phyloP scores from a whole-genome alignment of 2,113 vertebrate species.

The Nesogale talazaci region DNA sequence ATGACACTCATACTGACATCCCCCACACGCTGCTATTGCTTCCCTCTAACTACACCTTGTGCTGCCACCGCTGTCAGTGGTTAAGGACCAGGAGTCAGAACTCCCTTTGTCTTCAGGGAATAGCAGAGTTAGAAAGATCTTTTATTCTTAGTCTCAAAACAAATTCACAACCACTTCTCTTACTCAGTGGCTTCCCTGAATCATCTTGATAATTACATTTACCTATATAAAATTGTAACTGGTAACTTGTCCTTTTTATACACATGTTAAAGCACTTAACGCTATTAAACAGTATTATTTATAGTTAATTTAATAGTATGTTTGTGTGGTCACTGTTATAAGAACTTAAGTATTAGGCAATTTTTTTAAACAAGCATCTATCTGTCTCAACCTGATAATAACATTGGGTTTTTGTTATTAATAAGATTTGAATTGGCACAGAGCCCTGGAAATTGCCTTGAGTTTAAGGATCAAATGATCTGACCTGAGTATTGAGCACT shows the following conservation, averaged over 20 bases:
- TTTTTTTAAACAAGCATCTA: background rate
- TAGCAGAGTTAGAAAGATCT: background rate
- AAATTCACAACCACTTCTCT: conserved; percentile 34
- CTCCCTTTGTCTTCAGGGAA: background rate
- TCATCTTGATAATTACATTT: conserved; percentile 23
- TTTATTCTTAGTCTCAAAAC: background rate
- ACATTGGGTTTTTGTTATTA: conserved; percentile 5
- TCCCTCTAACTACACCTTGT: background rate
- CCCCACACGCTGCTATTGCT: background rate
- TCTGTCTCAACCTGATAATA: background rate
- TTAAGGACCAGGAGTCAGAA: background rate
- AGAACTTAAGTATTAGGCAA: background rate
- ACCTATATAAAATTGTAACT: conserved; percentile 16
- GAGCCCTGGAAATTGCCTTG: background rate
- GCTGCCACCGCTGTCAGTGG: background rate
- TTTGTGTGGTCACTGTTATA: conserved; percentile 12
- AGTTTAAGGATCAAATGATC: conserved; percentile 1
- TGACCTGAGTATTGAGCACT: background rate
- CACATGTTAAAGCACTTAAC: background rate
- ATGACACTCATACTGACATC: background rate
- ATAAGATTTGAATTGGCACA: background rate
- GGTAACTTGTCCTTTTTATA: conserved; percentile 11
- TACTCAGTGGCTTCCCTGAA: background rate
- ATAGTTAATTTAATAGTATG: background rate
- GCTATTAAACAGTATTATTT: too few species aligned